These are phyloP conservation scores for Poecilia velifera DNA, from an alignment of 2,797 vertebrate genomes.

Conservation along the genomic window DNA sequence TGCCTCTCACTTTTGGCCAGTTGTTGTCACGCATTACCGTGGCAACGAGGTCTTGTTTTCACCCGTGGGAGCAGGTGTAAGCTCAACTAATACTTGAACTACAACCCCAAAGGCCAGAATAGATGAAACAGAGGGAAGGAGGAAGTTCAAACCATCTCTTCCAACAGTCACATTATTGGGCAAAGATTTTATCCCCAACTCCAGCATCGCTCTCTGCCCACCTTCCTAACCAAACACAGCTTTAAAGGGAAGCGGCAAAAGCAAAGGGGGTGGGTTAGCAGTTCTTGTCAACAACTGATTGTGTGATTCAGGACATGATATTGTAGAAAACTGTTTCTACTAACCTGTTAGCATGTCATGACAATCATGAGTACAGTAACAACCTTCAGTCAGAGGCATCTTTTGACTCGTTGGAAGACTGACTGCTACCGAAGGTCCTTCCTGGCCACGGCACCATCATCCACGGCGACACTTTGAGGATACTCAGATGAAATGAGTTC, in stretches of 20 bases:
- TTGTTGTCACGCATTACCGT: not conserved
- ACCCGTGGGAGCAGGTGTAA: not conserved
- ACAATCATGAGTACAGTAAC: not conserved
- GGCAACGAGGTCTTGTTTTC: not conserved
- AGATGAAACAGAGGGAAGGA: not conserved
- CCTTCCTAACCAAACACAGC: not conserved
- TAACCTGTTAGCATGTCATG: not conserved
- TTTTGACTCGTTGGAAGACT: not conserved
- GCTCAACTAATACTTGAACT: not conserved
- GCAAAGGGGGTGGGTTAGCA: not conserved
- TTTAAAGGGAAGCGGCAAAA: not conserved
- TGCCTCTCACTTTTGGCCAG: too few species aligned
- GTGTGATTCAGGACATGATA: not conserved
- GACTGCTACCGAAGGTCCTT: not conserved
- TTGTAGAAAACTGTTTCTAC: not conserved
- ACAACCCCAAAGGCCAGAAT: not conserved
- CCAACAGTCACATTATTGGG: not conserved
- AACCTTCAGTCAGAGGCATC: not conserved
- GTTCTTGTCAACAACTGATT: not conserved
- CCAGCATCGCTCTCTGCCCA: not conserved
- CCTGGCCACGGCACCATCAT: not conserved
- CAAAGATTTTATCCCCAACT: too few species aligned
- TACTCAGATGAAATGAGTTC: not conserved
- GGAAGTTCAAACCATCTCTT: not conserved
- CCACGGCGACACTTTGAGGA: not conserved